Percentiles rank a stretch among this genome's conserved stretches.
Conservation (phyloP, 2,888 invertebrate genomes). For the Meandrusa payeni region DNA sequence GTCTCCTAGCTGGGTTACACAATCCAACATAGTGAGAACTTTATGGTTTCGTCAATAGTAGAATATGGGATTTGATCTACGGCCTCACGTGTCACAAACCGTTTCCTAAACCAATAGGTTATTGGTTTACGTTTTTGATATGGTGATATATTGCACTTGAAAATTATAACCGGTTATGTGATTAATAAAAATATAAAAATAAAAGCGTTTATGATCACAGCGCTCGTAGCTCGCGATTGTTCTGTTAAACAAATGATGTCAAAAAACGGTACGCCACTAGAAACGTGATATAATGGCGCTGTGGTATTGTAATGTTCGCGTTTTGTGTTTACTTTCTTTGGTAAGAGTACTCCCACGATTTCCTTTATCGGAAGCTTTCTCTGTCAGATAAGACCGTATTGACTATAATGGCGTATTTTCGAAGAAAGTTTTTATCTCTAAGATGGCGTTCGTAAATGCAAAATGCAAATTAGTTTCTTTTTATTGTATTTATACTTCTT, state of each 20-base stretch:
- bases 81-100: no score
- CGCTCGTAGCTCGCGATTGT: conserved; percentile 25
- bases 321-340: conserved; percentile 62
- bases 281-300: conserved; percentile 53
- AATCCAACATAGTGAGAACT: no score
- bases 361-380: conserved; percentile 70
- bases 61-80: no score
- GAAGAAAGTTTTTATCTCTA: conserved; percentile 44
- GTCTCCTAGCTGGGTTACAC: no score
- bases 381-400: conserved; percentile 62
- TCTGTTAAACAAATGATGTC: conserved; percentile 33
- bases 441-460: conserved; percentile 21
- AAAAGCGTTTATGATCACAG: neutral
- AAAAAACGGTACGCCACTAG: conserved; percentile 57
- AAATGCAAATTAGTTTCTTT: conserved; percentile 20
- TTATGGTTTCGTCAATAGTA: no score
- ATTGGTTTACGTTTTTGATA: no score
- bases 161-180: no score
- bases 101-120: no score
- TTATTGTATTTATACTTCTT: no score
- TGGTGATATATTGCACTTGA: no score
- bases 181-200: no score
- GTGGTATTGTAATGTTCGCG: conserved; percentile 43
- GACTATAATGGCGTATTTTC: conserved; percentile 54
- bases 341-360: conserved; percentile 66